Base-by-base conservation (phyloP, 2,888 invertebrate genomes). In the Scaptomyza caliginosa region DNA sequence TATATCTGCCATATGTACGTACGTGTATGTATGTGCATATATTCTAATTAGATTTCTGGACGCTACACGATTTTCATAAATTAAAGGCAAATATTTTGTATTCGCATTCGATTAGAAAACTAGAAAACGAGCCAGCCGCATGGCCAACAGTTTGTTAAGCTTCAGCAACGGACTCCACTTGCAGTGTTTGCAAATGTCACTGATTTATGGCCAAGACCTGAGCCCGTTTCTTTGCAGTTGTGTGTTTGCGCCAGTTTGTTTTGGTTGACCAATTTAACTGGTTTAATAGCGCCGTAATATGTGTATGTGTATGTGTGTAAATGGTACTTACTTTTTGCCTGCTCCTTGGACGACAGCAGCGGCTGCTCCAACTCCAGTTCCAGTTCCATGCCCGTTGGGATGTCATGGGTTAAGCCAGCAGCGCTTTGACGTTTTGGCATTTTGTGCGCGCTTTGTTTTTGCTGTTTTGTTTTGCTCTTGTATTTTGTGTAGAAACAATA, bases 141-240 rank as follows among this genome's bases (percentile, higher is more conserved):
- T 51, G 36, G 34, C 26, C 54, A 34, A 30, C 48, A 54, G 34
- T 13, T 32, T n/a, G 45, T 48, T 54, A 43, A 43, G 58, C 49
- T 49, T 39, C 28, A 40, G 52, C 62, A 65, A 50, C 60, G 43
- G 45, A 36, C 64, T 50, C 32, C 39, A 65, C 43, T 48, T 79
- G 81, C 81, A 84, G 39, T 74, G 59, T n/a, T n/a, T 85, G 84
- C 74, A 86, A 86, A 67, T 86, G 85, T 86, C 85, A 86, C 71
- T 86, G 86, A 83, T 84, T 83, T 83, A 83, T 83, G 71, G 73
- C 54, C 54, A 75, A 75, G 59, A 73, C 55, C 48, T 36, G 49
- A 32, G 13, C 28, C 26, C 21, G 30, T 38, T 8, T 56, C 49
- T 54, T 38, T 58, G n/a, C 52, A n/a, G 57, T 32, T 50, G 40